These are phyloP conservation scores for Montifringilla adamsi DNA, from an alignment of 2,113 vertebrate species.

Conservation along the genomic window DNA sequence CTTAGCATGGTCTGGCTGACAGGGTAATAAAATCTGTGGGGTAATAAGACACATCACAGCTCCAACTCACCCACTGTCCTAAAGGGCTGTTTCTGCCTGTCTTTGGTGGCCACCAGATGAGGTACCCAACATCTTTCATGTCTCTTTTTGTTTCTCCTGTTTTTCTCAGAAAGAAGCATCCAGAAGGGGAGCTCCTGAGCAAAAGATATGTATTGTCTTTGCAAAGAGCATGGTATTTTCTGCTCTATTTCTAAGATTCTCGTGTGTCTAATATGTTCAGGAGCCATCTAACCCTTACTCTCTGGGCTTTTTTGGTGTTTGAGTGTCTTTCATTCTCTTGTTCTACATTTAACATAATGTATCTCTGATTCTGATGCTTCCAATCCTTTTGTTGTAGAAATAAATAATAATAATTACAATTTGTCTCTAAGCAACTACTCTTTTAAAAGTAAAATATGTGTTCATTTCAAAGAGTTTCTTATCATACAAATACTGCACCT, in stretches of 20 bases:
- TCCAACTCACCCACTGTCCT: neutral
- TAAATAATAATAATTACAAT: neutral
- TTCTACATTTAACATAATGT: neutral
- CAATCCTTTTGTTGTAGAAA: neutral
- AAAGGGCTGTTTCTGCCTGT: neutral
- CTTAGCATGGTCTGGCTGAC: neutral
- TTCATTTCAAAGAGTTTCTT: neutral
- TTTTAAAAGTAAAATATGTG: constrained; percentile 1
- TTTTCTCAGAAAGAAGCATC: neutral
- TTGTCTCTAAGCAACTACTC: neutral
- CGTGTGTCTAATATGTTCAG: accelerated
- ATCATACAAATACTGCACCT: constrained; percentile 6
- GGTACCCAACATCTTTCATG: neutral
- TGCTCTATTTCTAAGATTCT: neutral
- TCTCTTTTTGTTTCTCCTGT: neutral
- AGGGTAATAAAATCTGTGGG: accelerated
- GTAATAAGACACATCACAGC: accelerated
- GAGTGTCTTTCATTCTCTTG: neutral
- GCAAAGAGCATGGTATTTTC: neutral
- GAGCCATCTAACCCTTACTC: neutral
- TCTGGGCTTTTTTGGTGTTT: neutral
- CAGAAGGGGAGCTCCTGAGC: neutral
- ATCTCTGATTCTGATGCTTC: neutral
- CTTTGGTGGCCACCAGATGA: neutral
- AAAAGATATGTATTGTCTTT: neutral